A percentile compares a stretch with the other conserved stretches of the same genome.
These are phyloP conservation scores for Cephus sareptanus DNA, from an alignment of 2,888 invertebrate species.

Conservation along the genomic window DNA sequence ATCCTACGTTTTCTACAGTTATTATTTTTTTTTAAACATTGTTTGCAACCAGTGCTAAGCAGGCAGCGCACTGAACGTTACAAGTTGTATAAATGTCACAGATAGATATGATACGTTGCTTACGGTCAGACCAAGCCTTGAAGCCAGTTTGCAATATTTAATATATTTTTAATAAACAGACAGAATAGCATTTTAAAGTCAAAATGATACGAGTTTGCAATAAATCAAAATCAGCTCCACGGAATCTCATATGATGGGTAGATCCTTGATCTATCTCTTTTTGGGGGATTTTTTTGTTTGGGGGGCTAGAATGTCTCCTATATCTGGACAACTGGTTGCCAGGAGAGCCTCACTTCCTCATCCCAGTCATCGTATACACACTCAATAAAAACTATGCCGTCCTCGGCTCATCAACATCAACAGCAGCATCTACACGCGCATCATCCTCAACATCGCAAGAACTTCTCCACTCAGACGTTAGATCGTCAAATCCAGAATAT, in stretches of 20 bases:
- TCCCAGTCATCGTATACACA: not conserved
- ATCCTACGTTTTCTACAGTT: not conserved
- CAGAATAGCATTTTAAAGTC: not conserved
- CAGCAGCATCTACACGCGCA: not conserved
- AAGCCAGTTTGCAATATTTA: not conserved
- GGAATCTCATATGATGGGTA: not conserved
- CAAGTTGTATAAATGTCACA: not conserved
- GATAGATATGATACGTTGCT: not conserved
- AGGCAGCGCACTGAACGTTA: not conserved
- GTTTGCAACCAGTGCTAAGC: not conserved
- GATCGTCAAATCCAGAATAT: slow-evolving; percentile 21
- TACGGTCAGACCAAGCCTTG: not conserved
- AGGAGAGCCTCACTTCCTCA: not conserved
- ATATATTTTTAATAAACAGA: not conserved
- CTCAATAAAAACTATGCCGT: not conserved
- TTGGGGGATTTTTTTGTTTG: not conserved
- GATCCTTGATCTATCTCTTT: not conserved
- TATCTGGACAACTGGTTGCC: not conserved
- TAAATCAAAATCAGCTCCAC: not conserved
- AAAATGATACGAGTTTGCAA: not conserved
- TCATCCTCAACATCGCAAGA: slow-evolving; percentile 3
- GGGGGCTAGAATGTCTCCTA: not conserved
- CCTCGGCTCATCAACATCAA: not conserved
- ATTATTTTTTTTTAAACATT: not conserved
- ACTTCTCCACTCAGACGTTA: slow-evolving; percentile 18